Evolutionary conservation across 2,113 vertebrate species (phyloP), one percentile per base, ranked within the genome.

Genomic region (Neopipo cinnamomea): DNA sequence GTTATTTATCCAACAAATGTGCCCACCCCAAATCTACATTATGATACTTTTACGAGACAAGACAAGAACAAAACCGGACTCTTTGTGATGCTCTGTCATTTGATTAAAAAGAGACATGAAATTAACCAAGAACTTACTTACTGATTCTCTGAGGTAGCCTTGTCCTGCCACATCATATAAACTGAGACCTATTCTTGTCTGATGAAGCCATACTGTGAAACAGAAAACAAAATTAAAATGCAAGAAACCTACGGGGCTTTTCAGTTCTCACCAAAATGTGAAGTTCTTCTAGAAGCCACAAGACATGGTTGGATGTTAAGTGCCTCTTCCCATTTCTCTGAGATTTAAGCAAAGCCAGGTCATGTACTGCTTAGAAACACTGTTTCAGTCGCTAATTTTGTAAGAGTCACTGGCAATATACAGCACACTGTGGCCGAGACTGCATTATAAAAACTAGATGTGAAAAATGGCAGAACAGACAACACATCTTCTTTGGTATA

Each of bases 101-200:
- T 47, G n/a, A 83, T 21, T 49, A 39, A 47, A 87, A 23, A 59
- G 5, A 67, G 25, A 81, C 9, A 58, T 47, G 27, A 66, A 50
- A 21, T 58, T 56, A 61, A 80, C 47, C 14, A 75, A 92, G 24
- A 80, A 79, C 55, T 59, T 88, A 98, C 99, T 97, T 97, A 99
- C 99, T 50, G 99, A 99, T 98, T 99, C 99, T 83, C 99, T 98
- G 95, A 99, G 99, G 96, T 99, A 99, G 42, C 99, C 99, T 96
- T 99, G 99, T 86, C 99, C 99, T 75, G 99, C 99, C 46, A 99
- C 99, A 19, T 99, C 99, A 94, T 99, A 99, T 90, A 99, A 98
- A 97, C 99, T 99, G 93, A 99, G 98, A 52, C 99, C 99, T 93
- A 99, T 99, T 96, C 99, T 98, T 82, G 99, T 99, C 94, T 99